Conservation (phyloP, 1,140 invertebrate genomes). For the Drosophila pseudoananassae region DNA sequence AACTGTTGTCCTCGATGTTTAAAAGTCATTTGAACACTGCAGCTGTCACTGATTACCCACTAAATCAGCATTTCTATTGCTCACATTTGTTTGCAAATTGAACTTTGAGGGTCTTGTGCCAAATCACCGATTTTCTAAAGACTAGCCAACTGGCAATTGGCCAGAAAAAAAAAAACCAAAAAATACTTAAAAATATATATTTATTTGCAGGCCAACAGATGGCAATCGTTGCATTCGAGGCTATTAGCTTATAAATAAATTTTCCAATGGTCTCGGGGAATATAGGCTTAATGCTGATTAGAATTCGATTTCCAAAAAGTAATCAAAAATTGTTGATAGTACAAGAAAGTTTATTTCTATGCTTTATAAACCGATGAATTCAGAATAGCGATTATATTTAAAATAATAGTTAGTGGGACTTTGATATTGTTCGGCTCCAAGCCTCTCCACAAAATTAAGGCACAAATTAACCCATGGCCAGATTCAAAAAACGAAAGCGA, state of each 20-base stretch:
- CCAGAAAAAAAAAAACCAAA: conserved; percentile 23
- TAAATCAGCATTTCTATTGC: conserved; percentile 69
- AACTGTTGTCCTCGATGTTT: conserved; percentile 21
- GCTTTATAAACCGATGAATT: no score
- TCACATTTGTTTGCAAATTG: conserved; percentile 72
- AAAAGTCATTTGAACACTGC: conserved; percentile 42
- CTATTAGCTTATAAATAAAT: conserved; percentile 63
- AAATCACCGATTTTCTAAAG: conserved; percentile 59
- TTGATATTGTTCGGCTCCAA: not conserved
- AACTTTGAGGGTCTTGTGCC: conserved; percentile 61
- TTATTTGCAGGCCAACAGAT: conserved; percentile 40
- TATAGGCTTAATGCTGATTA: conserved; percentile 39
- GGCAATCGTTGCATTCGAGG: conserved; percentile 34
- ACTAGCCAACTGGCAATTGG: conserved; percentile 58
- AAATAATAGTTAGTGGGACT: not conserved
- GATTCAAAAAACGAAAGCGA: not conserved
- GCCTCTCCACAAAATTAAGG: not conserved
- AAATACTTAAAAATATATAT: conserved; percentile 48
- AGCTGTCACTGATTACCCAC: conserved; percentile 76
- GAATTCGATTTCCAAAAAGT: not conserved
- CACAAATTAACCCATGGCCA: not conserved
- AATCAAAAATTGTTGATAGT: not conserved
- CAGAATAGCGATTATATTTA: no score
- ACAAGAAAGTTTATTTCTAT: no score
- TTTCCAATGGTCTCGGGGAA: conserved; percentile 8